Evolutionary conservation across 2,888 invertebrate species (phyloP).

Genomic region (Pecten maximus): DNA sequence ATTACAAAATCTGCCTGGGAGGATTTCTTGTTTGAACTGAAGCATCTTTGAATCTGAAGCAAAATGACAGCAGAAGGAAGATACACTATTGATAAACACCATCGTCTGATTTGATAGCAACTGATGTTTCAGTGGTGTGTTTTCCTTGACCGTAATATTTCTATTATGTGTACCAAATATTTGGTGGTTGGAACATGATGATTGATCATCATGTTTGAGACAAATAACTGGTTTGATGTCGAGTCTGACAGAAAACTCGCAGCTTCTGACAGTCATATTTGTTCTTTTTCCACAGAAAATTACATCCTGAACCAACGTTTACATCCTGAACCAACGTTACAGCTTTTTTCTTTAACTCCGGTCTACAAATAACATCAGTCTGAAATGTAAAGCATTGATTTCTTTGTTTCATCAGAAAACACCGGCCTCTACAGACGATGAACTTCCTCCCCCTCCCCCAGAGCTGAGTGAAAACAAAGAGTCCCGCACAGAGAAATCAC

Average conservation of each 20-base stretch:
- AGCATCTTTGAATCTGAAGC: no score
- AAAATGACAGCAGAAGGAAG: no score
- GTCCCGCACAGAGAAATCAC: conserved; percentile 40
- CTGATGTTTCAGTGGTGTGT: no score
- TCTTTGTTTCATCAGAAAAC: conserved; percentile 55
- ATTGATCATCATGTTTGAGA: background rate
- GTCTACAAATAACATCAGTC: background rate
- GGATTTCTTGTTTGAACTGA: no score
- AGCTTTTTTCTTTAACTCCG: background rate
- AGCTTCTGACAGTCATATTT: background rate
- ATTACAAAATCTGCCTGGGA: no score
- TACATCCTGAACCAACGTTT: background rate
- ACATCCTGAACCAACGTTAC: background rate
- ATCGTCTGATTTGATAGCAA: no score
- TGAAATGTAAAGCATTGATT: background rate
- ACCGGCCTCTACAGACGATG: conserved; percentile 71
- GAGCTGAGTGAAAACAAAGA: conserved; percentile 66
- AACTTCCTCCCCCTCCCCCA: conserved; percentile 76
- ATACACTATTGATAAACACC: no score
- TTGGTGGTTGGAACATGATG: background rate
- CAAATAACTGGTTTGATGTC: background rate
- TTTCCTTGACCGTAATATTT: no score
- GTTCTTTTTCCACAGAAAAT: background rate
- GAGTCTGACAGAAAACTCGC: background rate
- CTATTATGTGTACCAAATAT: background rate